Evolutionary conservation across 2,797 vertebrate genomes (phyloP), one percentile per base, ranked within the genome.

Genomic region (Eidolon dupreanum): DNA sequence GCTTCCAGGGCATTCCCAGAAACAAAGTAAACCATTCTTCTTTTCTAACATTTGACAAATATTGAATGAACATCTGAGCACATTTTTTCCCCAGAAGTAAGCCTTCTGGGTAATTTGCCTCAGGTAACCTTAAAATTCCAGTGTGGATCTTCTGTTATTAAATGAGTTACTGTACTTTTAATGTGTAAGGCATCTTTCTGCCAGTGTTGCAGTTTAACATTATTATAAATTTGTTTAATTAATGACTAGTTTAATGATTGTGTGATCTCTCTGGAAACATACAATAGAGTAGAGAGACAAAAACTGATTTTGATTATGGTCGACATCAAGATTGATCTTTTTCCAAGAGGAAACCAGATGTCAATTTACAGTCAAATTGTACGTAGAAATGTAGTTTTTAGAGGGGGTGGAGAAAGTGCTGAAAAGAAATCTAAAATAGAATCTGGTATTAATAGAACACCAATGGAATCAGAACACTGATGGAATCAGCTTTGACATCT

Each of bases 1-100:
- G 15, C 31, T 85, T 75, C 19, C 16, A 82, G 31, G 15, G 4
- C 41, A 41, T 88, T 46, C 89, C 13, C 9, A 66, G 71, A 88
- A 46, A 88, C 12, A 91, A 95, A 90, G 24, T 15, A 95, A 92
- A 71, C 15, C 8, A 89, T 91, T 77, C 41, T 88, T 85, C 20
- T n/a, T 53, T 43, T 68, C 38, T 92, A 93, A 88, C 22, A 24
- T 86, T 96, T 85, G 53, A 85, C 61, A 41, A 91, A 68, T 88
- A 71, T 59, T 86, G n/a, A 77, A 36, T 49, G 33, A 96, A 41
- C 28, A 90, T 74, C 33, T 88, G 49, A 75, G 78, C 24, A 82
- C 26, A 65, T 73, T 78, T 22, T 84, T 28, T 1, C 16, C 66
- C 24, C 68, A 20, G 86, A 84, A 59, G 11, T 49, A 61, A 12